These are phyloP conservation scores for Mesoligia furuncula DNA, from an alignment of 2,888 invertebrate genomes.

Conservation along the genomic window DNA sequence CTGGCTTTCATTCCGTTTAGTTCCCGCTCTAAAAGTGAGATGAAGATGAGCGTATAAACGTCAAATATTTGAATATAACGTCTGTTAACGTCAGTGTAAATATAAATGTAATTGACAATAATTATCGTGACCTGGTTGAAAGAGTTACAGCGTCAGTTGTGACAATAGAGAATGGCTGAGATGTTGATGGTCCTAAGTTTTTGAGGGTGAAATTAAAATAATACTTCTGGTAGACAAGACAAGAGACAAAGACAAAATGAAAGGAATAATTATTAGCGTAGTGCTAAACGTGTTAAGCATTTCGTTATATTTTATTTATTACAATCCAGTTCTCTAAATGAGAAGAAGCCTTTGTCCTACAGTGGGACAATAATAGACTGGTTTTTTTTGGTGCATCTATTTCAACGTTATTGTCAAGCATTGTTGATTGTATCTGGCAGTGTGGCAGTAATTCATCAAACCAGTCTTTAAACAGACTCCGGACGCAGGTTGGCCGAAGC, in stretches of 20 bases:
- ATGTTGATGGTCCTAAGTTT: neutral
- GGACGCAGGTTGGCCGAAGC: too few relatives aligned
- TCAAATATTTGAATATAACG: slow-evolving; percentile 50
- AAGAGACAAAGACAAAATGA: too few relatives aligned
- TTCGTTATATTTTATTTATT: neutral
- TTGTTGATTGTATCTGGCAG: neutral
- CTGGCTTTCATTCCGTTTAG: slow-evolving; percentile 39
- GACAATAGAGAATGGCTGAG: slow-evolving; percentile 20
- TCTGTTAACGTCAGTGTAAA: slow-evolving; percentile 45
- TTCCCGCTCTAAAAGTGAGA: slow-evolving; percentile 33
- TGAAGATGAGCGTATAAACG: slow-evolving; percentile 45
- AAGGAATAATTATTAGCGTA: neutral
- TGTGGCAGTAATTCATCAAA: neutral
- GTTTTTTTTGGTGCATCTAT: neutral
- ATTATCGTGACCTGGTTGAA: slow-evolving; percentile 55
- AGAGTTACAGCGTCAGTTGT: slow-evolving; percentile 19
- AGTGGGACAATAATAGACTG: neutral
- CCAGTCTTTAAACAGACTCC: neutral
- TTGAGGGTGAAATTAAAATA: slow-evolving; percentile 1
- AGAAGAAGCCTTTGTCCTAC: too few relatives aligned
- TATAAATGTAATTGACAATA: slow-evolving; percentile 55
- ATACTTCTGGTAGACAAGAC: neutral
- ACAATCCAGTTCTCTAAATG: neutral
- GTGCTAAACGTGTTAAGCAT: neutral
- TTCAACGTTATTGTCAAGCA: neutral